phyloP scores from a whole-genome alignment of 2,113 vertebrate genomes.

The Abramis brama region DNA sequence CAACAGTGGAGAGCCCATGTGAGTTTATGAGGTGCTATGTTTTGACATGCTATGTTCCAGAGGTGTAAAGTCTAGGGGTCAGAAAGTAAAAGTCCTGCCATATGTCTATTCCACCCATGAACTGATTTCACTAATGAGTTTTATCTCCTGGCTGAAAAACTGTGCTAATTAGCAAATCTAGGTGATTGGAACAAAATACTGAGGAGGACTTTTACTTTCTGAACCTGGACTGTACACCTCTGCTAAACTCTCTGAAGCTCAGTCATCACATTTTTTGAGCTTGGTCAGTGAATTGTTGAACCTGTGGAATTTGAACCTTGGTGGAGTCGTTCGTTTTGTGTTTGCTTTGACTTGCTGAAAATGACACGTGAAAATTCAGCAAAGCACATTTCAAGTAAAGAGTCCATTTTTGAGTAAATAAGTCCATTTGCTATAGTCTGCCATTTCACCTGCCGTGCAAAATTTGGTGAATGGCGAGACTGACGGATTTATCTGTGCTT shows the following conservation, averaged over 20 bases:
- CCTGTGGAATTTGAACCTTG: conserved; percentile 66
- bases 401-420: neutral
- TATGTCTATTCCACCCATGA: too few relatives aligned
- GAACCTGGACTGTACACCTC: too few relatives aligned
- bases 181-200: too few relatives aligned
- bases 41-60: neutral
- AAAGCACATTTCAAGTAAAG: neutral
- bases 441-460: neutral
- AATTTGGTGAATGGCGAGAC: neutral
- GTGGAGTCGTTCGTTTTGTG: conserved; percentile 32
- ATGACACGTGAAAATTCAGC: neutral
- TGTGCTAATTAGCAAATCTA: too few relatives aligned
- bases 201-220: too few relatives aligned
- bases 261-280: neutral
- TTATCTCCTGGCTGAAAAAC: too few relatives aligned
- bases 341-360: conserved; percentile 54
- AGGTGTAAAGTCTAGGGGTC: too few relatives aligned
- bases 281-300: conserved; percentile 46
- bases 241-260: neutral
- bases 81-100: too few relatives aligned
- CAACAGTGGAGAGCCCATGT: conserved; percentile 95
- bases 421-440: neutral
- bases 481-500: conserved; percentile 34
- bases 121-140: too few relatives aligned
- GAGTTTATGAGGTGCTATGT: conserved; percentile 70